Conservation (phyloP, 2,888 invertebrate genomes). For the Elegia similella region DNA sequence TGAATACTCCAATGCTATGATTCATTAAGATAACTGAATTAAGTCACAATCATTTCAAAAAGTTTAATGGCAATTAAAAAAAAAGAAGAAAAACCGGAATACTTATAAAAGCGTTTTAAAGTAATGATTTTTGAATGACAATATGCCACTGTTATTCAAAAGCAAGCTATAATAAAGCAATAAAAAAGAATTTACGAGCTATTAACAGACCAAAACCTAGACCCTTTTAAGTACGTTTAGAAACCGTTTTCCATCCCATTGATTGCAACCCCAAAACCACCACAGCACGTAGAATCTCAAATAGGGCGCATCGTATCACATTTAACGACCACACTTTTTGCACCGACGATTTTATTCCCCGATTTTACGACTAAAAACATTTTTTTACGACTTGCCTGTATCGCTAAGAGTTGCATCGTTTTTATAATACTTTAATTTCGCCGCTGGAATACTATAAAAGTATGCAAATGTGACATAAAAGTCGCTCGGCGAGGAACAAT, state of each 20-base stretch:
- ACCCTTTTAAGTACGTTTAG: neutral
- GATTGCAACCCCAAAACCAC: constrained; percentile 5
- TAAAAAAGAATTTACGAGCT: constrained; percentile 1
- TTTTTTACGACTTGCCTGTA: constrained; percentile 75
- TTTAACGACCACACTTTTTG: constrained; percentile 50
- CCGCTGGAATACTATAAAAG: constrained; percentile 77
- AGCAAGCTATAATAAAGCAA: constrained; percentile 6
- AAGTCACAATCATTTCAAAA: too few species aligned
- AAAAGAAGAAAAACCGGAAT: too few species aligned
- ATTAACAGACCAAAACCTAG: constrained; percentile 4
- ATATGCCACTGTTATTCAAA: neutral
- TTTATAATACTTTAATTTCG: constrained; percentile 80
- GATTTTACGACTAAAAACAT: constrained; percentile 70
- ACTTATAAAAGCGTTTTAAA: too few species aligned
- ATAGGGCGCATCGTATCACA: constrained; percentile 4
- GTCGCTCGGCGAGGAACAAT: constrained; percentile 54
- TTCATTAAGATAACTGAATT: too few species aligned
- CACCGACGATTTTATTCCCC: constrained; percentile 67
- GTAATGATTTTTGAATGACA: neutral
- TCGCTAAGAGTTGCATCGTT: constrained; percentile 68
- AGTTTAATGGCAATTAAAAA: too few species aligned
- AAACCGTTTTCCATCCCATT: constrained; percentile 23
- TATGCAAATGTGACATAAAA: constrained; percentile 77
- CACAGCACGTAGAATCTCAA: neutral
- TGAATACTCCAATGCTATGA: too few species aligned